These are phyloP conservation scores for Drosophila sordidula DNA, from an alignment of 2,888 invertebrate genomes.

Conservation along the genomic window DNA sequence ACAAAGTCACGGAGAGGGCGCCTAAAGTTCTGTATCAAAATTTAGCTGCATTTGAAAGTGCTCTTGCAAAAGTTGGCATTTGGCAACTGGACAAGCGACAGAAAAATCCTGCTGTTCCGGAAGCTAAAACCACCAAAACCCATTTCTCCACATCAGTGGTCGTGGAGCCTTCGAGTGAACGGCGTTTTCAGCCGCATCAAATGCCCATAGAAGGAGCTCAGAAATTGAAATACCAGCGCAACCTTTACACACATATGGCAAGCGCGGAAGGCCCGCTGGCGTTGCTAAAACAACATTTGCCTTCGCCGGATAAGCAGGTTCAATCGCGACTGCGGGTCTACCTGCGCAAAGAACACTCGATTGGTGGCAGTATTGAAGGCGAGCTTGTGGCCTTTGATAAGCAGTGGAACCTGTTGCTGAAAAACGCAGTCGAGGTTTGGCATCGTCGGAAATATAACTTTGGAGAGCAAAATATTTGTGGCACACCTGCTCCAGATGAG, in stretches of 20 bases:
- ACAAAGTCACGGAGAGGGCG: conserved; percentile 86
- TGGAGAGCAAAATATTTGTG: conserved; percentile 76
- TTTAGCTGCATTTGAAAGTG: conserved; percentile 87
- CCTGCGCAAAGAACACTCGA: conserved; percentile 89
- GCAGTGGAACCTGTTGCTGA: conserved; percentile 95
- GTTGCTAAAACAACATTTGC: conserved; percentile 86
- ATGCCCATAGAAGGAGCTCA: conserved; percentile 70
- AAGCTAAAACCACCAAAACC: neutral
- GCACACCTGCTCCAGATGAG: conserved; percentile 78
- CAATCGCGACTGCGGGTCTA: conserved; percentile 83
- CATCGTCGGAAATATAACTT: conserved; percentile 86
- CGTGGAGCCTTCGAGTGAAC: conserved; percentile 12
- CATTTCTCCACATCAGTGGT: neutral
- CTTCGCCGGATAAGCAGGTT: conserved; percentile 3
- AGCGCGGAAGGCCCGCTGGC: conserved; percentile 88
- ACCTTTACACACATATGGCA: conserved; percentile 85
- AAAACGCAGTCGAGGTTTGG: conserved; percentile 94
- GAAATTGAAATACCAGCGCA: conserved; percentile 79
- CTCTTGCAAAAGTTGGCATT: conserved; percentile 83
- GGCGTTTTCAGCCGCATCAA: conserved; percentile 86
- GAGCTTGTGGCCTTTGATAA: conserved; percentile 95
- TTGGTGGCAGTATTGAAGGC: conserved; percentile 92
- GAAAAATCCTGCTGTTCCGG: conserved; percentile 7
- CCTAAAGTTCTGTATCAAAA: conserved; percentile 89
- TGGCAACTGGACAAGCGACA: conserved; percentile 71